These are phyloP conservation scores for Sus cebifrons DNA, from an alignment of 2,797 vertebrate species.

Conservation along the genomic window DNA sequence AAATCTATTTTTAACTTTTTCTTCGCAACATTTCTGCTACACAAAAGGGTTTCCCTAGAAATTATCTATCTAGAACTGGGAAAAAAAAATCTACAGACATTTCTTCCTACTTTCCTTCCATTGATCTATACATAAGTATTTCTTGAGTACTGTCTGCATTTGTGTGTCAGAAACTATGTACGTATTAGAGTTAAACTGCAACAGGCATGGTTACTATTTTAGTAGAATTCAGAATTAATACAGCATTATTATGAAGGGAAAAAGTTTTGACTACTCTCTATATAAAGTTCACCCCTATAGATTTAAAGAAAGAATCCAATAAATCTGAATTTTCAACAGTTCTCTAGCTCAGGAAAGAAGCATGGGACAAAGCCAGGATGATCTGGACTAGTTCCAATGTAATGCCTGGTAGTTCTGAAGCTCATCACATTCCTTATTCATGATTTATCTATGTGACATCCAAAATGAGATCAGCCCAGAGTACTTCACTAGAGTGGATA, in stretches of 20 bases:
- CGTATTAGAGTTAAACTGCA: neutral
- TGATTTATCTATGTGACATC: neutral
- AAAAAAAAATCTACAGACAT: neutral
- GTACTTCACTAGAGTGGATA: neutral
- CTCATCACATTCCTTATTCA: neutral
- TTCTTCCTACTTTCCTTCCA: neutral
- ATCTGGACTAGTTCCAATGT: neutral
- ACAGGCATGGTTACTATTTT: neutral
- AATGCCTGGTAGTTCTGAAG: neutral
- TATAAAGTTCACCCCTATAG: neutral
- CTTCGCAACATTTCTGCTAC: neutral
- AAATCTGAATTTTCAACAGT: neutral
- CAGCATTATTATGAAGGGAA: neutral
- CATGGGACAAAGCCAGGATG: neutral
- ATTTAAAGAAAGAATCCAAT: neutral
- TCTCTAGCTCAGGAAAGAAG: neutral
- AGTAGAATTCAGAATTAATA: conserved; percentile 11
- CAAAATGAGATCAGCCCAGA: neutral
- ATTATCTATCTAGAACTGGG: neutral
- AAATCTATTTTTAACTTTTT: neutral
- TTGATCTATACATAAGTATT: neutral
- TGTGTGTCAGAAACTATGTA: neutral
- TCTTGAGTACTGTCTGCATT: neutral
- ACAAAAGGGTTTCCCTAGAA: neutral
- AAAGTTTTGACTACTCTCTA: neutral